Conservation (phyloP, 2,113 vertebrate species). For the Rhynchopsitta pachyrhyncha region DNA sequence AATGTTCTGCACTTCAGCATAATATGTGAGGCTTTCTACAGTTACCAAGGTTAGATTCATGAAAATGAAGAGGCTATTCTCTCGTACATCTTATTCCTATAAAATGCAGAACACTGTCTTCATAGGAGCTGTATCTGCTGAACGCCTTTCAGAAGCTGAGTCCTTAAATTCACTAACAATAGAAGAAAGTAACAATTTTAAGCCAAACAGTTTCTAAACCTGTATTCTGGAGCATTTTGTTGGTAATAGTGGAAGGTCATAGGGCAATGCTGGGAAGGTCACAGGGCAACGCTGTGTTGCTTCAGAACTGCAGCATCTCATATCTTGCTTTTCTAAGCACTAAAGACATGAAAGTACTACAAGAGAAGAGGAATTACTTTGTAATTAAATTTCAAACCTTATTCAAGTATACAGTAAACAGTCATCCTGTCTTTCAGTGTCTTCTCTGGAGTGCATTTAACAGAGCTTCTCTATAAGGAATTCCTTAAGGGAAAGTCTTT, state of each 20-base stretch:
- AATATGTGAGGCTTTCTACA: not conserved
- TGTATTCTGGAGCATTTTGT: not conserved
- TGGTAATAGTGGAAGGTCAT: not conserved
- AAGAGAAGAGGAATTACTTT: not conserved
- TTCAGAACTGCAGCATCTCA: not conserved
- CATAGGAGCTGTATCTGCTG: not conserved
- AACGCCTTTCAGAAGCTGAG: not conserved
- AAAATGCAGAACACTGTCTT: not conserved
- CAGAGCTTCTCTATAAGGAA: not conserved
- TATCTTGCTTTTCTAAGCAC: not conserved
- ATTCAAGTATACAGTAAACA: not conserved
- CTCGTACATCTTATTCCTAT: not conserved
- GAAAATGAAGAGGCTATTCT: not conserved
- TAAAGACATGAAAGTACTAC: not conserved
- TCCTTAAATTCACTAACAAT: not conserved
- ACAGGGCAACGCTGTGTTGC: not conserved
- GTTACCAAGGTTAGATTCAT: not conserved
- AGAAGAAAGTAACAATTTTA: not conserved
- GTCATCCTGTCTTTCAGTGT: not conserved
- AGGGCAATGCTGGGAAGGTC: not conserved
- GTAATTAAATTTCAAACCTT: not conserved
- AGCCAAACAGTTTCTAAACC: not conserved
- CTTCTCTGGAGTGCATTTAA: not conserved
- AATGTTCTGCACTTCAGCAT: not conserved
- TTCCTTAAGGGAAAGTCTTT: constrained; percentile 12